Percentiles rank a stretch among this genome's conserved stretches.
These are phyloP conservation scores for Scaptomyza tumidula DNA, from an alignment of 2,888 invertebrate genomes.

Conservation along the genomic window DNA sequence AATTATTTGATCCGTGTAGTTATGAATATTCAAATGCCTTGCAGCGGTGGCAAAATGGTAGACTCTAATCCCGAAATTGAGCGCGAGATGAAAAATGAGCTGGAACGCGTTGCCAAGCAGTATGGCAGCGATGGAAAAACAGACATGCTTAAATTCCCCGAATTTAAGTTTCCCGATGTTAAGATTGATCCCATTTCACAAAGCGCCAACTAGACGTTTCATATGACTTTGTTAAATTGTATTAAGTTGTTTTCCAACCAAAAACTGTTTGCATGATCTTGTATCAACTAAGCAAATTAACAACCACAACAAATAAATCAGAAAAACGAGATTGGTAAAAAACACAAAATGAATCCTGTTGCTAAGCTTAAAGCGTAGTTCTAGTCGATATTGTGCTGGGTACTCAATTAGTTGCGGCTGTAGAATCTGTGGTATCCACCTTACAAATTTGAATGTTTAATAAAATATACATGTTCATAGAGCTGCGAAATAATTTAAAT, in stretches of 20 bases:
- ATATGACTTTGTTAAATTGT: constrained; percentile 58
- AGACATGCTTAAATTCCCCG: constrained; percentile 95
- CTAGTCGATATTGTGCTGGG: too few species aligned
- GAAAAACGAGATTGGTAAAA: constrained; percentile 36
- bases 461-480: too few species aligned
- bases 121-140: constrained; percentile 90
- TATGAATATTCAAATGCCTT: constrained; percentile 37
- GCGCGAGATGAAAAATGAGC: constrained; percentile 90
- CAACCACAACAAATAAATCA: constrained; percentile 58
- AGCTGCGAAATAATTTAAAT: too few species aligned
- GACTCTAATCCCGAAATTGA: constrained; percentile 92
- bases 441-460: too few species aligned
- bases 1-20: background rate
- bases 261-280: constrained; percentile 25
- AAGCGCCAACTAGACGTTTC: constrained; percentile 47
- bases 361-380: too few species aligned
- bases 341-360: too few species aligned
- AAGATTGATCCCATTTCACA: constrained; percentile 88
- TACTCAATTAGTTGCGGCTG: too few species aligned
- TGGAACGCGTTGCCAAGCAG: constrained; percentile 92
- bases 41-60: constrained; percentile 92
- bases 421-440: too few species aligned
- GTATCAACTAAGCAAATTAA: constrained; percentile 23
- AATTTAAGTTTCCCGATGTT: constrained; percentile 92
- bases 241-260: constrained; percentile 51